phyloP scores from a whole-genome alignment of 2,113 vertebrate genomes.

The Gymnorhina tibicen region DNA sequence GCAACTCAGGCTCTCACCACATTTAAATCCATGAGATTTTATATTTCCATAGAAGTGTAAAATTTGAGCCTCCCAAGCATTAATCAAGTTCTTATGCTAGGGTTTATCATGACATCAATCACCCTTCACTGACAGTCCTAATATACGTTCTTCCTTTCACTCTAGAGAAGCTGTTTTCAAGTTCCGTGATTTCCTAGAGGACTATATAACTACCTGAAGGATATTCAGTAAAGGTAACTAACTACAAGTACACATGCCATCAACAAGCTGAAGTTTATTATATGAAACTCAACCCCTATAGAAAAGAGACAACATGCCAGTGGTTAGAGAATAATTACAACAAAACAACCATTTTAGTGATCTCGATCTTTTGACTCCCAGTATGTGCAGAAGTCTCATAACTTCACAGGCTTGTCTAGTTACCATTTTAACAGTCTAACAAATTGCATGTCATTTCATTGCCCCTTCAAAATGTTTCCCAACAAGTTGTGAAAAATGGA shows the following conservation, averaged over 20 bases:
- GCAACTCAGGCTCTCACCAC: background rate
- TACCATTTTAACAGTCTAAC: background rate
- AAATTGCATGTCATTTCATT: background rate
- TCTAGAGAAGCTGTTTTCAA: background rate
- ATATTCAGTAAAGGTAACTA: background rate
- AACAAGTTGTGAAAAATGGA: background rate
- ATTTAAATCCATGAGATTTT: background rate
- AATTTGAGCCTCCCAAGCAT: background rate
- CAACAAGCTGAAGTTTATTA: background rate
- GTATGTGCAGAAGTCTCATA: background rate
- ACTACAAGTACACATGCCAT: background rate
- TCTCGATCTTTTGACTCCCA: background rate
- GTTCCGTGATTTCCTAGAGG: background rate
- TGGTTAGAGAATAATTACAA: background rate
- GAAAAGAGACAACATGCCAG: background rate
- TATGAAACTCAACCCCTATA: background rate
- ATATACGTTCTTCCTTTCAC: background rate
- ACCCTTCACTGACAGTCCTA: background rate
- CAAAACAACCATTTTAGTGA: background rate
- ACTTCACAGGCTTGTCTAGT: background rate
- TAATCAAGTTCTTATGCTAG: background rate
- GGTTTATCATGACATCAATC: background rate
- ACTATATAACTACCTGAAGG: background rate
- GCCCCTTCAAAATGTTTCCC: background rate
- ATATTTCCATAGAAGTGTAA: background rate